Conservation (phyloP, 2,888 invertebrate genomes). For the Thumatha senex region DNA sequence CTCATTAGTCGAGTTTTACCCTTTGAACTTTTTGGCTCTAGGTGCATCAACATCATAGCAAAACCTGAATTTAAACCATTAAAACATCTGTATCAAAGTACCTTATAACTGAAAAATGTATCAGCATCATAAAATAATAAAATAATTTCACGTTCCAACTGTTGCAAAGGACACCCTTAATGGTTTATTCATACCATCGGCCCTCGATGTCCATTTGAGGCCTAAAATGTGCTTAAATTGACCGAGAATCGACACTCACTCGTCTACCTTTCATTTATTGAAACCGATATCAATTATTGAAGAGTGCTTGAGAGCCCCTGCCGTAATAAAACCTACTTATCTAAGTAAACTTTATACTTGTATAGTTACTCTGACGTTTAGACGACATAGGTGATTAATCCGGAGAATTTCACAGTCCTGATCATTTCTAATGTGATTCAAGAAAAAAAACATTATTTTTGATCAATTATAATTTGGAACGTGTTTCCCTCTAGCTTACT, state of each 20-base stretch:
- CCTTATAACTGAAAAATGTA: no score
- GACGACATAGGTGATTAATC: background rate
- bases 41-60: no score
- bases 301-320: conserved; percentile 13
- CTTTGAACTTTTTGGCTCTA: no score
- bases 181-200: conserved; percentile 73
- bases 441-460: no score
- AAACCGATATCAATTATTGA: conserved; percentile 55
- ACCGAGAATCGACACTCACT: conserved; percentile 63
- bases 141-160: conserved; percentile 41
- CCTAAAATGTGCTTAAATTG: conserved; percentile 65
- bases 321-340: background rate
- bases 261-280: conserved; percentile 53
- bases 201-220: conserved; percentile 54
- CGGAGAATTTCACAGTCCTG: no score
- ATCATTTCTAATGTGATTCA: no score
- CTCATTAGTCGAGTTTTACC: no score
- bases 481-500: no score
- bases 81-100: no score
- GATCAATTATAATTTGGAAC: no score
- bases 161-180: conserved; percentile 52
- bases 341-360: background rate
- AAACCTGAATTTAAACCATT: no score
- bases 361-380: background rate
- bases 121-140: no score